Evolutionary conservation across 2,888 invertebrate species (phyloP).

Genomic region (Cataglyphis altisquamis): DNA sequence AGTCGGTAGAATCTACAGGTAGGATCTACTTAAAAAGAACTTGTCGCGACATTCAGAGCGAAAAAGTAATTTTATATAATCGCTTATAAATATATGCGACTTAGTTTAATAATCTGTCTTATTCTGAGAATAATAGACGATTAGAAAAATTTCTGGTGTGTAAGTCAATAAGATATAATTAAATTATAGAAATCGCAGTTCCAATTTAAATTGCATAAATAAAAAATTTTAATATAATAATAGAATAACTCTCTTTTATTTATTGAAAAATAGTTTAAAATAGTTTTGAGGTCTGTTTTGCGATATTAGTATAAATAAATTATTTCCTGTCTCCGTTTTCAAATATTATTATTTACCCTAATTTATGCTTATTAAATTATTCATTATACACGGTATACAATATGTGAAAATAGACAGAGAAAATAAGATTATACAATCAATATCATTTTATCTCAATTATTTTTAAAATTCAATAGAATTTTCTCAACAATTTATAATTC

Average conservation of each 20-base stretch:
- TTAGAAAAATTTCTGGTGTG: neutral
- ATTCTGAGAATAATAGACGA: neutral
- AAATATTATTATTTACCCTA: slow-evolving; percentile 16
- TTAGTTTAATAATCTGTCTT: neutral
- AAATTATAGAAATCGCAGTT: neutral
- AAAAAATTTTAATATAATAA: neutral
- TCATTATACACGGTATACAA: neutral
- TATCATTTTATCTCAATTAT: neutral
- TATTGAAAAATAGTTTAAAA: neutral
- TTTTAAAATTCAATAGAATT: neutral
- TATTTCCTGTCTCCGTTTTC: neutral
- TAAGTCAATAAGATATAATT: neutral
- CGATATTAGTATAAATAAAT: neutral
- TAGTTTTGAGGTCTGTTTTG: neutral
- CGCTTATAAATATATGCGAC: neutral
- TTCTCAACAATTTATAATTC: neutral
- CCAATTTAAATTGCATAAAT: neutral
- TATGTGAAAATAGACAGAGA: neutral
- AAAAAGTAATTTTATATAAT: neutral
- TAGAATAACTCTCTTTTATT: no score
- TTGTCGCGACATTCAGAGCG: neutral
- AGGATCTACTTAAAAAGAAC: no score
- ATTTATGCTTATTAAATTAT: neutral
- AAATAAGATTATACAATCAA: neutral
- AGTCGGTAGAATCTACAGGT: neutral